phyloP scores from a whole-genome alignment of 1,140 invertebrate species.

The Mesaphorura yosii region DNA sequence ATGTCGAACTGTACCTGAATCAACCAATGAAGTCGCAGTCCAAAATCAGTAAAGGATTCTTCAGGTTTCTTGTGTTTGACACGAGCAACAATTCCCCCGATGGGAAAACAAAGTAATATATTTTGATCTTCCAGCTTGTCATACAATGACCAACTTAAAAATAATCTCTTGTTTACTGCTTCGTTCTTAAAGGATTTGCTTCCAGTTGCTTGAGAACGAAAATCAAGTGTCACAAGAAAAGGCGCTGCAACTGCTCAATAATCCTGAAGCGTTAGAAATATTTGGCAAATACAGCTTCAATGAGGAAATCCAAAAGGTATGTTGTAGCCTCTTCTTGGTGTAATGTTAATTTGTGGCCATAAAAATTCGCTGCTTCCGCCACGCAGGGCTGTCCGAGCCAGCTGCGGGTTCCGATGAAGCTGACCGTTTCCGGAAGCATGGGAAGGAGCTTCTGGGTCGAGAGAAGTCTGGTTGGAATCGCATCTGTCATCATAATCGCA shows the following conservation, averaged over 20 bases:
- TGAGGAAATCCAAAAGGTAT: slow-evolving; percentile 28
- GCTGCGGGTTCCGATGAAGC: slow-evolving; percentile 10
- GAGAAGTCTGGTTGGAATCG: slow-evolving; percentile 23
- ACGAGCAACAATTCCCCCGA: slow-evolving; percentile 29
- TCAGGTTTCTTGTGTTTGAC: slow-evolving; percentile 26
- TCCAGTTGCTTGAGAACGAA: slow-evolving; percentile 31
- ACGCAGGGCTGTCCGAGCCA: slow-evolving; percentile 24
- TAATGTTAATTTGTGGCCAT: neutral
- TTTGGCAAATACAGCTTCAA: slow-evolving; percentile 26
- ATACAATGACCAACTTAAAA: neutral
- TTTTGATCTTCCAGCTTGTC: too few species aligned
- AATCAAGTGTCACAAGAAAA: slow-evolving; percentile 30
- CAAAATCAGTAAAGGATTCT: slow-evolving; percentile 18
- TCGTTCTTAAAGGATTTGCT: slow-evolving; percentile 25
- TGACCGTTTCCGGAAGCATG: slow-evolving; percentile 6
- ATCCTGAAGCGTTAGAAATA: slow-evolving; percentile 25
- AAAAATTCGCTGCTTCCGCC: neutral
- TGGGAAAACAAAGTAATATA: slow-evolving; percentile 29
- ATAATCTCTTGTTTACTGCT: neutral
- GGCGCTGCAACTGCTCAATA: slow-evolving; percentile 24
- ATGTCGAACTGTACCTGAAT: slow-evolving; percentile 20
- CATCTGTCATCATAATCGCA: slow-evolving; percentile 29
- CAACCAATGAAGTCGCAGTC: slow-evolving; percentile 2
- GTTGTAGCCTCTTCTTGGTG: neutral
- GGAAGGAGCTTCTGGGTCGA: slow-evolving; percentile 28